These are phyloP conservation scores for Drosophila kuntzei DNA, from an alignment of 2,888 invertebrate species.

Conservation along the genomic window DNA sequence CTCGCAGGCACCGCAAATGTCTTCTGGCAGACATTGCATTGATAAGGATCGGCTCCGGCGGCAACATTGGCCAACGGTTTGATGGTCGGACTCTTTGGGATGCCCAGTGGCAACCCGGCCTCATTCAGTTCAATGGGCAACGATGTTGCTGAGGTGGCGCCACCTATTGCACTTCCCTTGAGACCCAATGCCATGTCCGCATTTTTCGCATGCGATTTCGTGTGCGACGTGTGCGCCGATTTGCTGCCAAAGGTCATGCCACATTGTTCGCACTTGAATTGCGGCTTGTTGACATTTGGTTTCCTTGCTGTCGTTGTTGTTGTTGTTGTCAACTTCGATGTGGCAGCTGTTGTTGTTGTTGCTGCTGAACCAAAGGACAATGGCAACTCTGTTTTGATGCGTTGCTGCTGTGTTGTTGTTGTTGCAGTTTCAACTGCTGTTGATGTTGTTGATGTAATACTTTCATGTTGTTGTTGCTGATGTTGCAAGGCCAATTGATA, in stretches of 20 bases:
- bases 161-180: slow-evolving; percentile 12
- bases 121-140: slow-evolving; percentile 71
- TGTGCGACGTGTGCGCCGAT: slow-evolving; percentile 90
- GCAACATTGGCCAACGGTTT: slow-evolving; percentile 78
- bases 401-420: slow-evolving; percentile 34
- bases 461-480: slow-evolving; percentile 43
- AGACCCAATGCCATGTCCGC: slow-evolving; percentile 60
- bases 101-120: slow-evolving; percentile 70
- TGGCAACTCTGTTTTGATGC: slow-evolving; percentile 69
- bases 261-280: slow-evolving; percentile 89
- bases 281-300: slow-evolving; percentile 85
- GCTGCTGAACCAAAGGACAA: slow-evolving; percentile 41
- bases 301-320: slow-evolving; percentile 57
- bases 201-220: slow-evolving; percentile 88
- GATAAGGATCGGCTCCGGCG: slow-evolving; percentile 90
- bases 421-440: slow-evolving; percentile 20
- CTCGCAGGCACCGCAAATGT: slow-evolving; percentile 96
- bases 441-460: slow-evolving; percentile 44
- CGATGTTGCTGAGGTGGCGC: slow-evolving; percentile 16
- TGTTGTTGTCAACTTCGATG: slow-evolving; percentile 31
- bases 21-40: slow-evolving; percentile 95
- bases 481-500: slow-evolving; percentile 53
- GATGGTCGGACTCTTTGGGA: slow-evolving; percentile 84
- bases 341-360: slow-evolving; percentile 34
- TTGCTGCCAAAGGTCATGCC: slow-evolving; percentile 91